phyloP scores from a whole-genome alignment of 2,888 invertebrate species.

The Hydraecia micacea region DNA sequence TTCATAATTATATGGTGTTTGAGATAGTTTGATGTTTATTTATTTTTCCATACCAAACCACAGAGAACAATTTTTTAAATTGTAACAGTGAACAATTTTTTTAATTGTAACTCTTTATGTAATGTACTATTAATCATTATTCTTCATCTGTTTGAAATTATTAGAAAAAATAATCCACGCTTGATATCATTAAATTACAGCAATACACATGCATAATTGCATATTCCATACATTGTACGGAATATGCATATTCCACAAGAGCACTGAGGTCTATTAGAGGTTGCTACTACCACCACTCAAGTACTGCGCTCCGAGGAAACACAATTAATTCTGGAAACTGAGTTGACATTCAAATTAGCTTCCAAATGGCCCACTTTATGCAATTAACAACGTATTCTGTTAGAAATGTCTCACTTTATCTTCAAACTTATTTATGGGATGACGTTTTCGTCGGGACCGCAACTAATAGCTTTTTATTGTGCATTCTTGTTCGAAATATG shows the following conservation, averaged over 20 bases:
- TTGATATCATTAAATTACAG: not conserved
- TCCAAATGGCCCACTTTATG: slow-evolving; percentile 64
- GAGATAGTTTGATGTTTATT: no score
- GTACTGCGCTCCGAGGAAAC: slow-evolving; percentile 40
- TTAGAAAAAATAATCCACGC: not conserved
- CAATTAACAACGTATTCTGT: slow-evolving; percentile 66
- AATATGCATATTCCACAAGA: slow-evolving; percentile 8
- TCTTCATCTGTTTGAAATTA: not conserved
- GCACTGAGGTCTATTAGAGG: slow-evolving; percentile 25
- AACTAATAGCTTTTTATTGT: slow-evolving; percentile 9
- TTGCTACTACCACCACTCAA: slow-evolving; percentile 31
- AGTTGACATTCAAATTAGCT: slow-evolving; percentile 69
- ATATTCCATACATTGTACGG: not conserved
- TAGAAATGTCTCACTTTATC: slow-evolving; percentile 56
- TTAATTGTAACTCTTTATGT: no score
- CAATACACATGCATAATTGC: not conserved
- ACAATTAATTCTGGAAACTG: slow-evolving; percentile 67
- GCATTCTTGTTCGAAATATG: not conserved
- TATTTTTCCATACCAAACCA: no score
- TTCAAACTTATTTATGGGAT: slow-evolving; percentile 40
- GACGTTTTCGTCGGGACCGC: not conserved
- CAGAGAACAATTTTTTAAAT: no score
- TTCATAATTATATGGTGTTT: no score
- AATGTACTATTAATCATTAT: not conserved
- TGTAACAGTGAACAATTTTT: no score